Conservation (phyloP, 2,888 invertebrate species). For the Scaptomyza polygonia region DNA sequence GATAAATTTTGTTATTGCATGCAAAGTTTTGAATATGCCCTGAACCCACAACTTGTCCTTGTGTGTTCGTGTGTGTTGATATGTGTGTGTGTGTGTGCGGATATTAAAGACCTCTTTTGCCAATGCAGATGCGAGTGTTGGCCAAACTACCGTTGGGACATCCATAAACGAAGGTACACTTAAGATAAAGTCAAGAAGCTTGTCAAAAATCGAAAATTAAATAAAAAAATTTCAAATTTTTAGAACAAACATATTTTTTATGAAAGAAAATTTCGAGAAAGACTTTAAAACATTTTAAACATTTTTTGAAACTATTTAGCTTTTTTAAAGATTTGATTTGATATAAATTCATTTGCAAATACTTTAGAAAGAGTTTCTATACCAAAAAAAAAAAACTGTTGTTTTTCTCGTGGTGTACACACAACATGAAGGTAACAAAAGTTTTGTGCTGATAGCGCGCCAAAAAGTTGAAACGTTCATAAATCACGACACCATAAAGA, state of each 20-base stretch:
- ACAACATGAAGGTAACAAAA: conserved; percentile 56
- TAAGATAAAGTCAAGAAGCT: neutral
- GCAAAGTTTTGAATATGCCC: conserved; percentile 67
- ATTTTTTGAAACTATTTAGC: no score
- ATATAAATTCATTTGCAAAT: no score
- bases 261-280: no score
- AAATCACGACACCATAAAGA: conserved; percentile 78
- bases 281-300: no score
- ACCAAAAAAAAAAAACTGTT: no score
- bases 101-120: conserved; percentile 60
- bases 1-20: conserved; percentile 55
- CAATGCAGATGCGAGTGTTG: conserved; percentile 51
- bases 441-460: conserved; percentile 75
- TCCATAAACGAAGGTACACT: conserved; percentile 6
- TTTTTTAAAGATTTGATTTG: no score
- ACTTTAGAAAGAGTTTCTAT: no score
- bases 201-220: no score
- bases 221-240: no score
- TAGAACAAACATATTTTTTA: no score
- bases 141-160: conserved; percentile 34
- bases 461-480: conserved; percentile 77
- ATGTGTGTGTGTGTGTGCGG: conserved; percentile 30
- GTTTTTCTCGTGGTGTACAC: conserved; percentile 3
- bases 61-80: no score
- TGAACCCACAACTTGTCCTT: conserved; percentile 70